Evolutionary conservation across 2,113 vertebrate species (phyloP), one percentile per base, ranked within the genome.

Genomic region (Neolamprologus ventralis): DNA sequence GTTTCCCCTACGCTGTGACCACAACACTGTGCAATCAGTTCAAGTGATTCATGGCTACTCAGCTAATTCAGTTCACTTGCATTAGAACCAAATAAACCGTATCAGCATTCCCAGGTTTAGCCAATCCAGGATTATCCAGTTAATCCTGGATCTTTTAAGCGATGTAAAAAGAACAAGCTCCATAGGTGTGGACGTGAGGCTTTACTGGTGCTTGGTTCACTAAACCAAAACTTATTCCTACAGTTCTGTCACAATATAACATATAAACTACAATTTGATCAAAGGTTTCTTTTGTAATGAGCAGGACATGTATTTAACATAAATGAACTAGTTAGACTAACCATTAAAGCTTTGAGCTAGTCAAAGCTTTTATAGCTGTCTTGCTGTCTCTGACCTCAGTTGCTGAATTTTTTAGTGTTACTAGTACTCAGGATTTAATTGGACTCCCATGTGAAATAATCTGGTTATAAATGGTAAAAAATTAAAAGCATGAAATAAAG

Each of bases 401-500:
- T 40, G 1, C 63, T 2, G 63, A 40, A 9, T 68, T 68, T 40
- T 21, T 0, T 14, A 63, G 33, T 37, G 19, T 37, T 65, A 2
- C 60, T 65, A 65, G 31, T 2, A 37, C 31, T 1, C 0, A 65
- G 10, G 19, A 37, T 65, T 65, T 65, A 65, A 0, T 65, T 65
- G 10, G 19, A 65, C 60, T 35, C 10, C 33, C 60, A n/a, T 65
- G 17, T 65, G 60, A 65, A 12, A 35, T 65, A 37, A 65, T 37
- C 60, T 37, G 60, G 4, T 21, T 8, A 65, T 65, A 37, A 37
- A 0, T 37, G 60, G 4, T 65, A 65, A 37, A 37, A 65, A 37
- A 37, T 37, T 12, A 13, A n/a, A 65, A 65, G 60, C 33, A 37
- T 37, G 60, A 37, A 21, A 21, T 37, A 1, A 37, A 65, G 60